Evolutionary conservation across 1,140 invertebrate species (phyloP), one percentile per base, ranked within the genome.

Genomic region (Papilio aristodemus): DNA sequence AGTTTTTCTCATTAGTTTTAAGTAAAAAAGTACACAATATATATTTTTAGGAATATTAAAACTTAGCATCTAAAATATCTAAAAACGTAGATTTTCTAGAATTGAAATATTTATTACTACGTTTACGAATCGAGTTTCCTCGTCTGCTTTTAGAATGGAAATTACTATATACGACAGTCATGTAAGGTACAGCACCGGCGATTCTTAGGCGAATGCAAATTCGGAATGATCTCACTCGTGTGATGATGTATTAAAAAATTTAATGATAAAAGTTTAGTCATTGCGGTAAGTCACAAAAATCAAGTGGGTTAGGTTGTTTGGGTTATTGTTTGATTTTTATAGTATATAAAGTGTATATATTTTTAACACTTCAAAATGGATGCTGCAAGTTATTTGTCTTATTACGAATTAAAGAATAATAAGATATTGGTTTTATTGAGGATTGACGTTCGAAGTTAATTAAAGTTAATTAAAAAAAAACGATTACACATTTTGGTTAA

Each of bases 131-230:
- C 14, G 27, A 25, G n/a, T 60, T 60, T 60, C 58, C 58, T 60
- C 58, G 4, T 59, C 4, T 17, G 27, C 25, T 13, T 36, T 36
- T 37, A 59, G 58, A 59, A 59, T 59, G n/a, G n/a, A 0, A 59
- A 59, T 27, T 59, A n/a, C n/a, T n/a, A n/a, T n/a, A 38, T 37
- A 9, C 7, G n/a, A 9, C n/a, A n/a, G n/a, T 32, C n/a, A 32
- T n/a, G 5, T 37, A 59, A 59, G 14, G 59, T 37, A 62, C 19
- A 36, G 14, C n/a, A 62, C 36, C 59, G 27, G 27, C 58, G 7
- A 11, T 62, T 62, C n/a, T 14, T 62, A 62, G 4, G 36, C 17
- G 17, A 62, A 62, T 62, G 59, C 36, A 62, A 62, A 62, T 62
- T 38, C 32, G 58, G 27, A 13, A 38, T 62, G 59, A 62, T 62